Conservation (phyloP, 2,888 invertebrate species). For the Drosophila leonis region DNA sequence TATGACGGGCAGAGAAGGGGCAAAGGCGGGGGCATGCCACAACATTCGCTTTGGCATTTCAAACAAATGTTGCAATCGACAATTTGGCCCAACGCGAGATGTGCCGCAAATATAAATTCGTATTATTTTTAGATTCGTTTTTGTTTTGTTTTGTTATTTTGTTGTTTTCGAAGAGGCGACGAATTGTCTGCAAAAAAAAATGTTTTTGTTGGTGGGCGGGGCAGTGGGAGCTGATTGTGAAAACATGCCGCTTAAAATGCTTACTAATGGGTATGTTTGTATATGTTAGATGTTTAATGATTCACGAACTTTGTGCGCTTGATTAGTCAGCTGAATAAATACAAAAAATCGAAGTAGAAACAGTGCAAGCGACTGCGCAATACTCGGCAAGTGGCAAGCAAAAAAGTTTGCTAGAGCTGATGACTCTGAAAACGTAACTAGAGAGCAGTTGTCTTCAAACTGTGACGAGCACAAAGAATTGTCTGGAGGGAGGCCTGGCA, state of each 20-base stretch:
- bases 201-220: not conserved
- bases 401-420: not conserved
- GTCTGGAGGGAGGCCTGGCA: not conserved
- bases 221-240: conserved; percentile 5
- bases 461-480: not conserved
- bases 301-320: not conserved
- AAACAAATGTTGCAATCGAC: conserved; percentile 51
- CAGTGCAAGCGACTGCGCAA: not conserved
- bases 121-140: conserved; percentile 40
- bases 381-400: not conserved
- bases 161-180: conserved; percentile 55
- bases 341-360: not conserved
- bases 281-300: not conserved
- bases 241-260: conserved; percentile 8
- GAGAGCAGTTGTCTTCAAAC: not conserved
- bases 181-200: conserved; percentile 22
- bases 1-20: no score
- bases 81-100: conserved; percentile 13
- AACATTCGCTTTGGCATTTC: conserved; percentile 37
- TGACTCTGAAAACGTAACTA: not conserved
- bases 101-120: conserved; percentile 26
- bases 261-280: conserved; percentile 4
- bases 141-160: not conserved
- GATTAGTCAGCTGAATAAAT: conserved; percentile 16
- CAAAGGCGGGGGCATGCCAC: not conserved